Evolutionary conservation across 2,888 invertebrate genomes (phyloP).

Genomic region (Gonocerus acuteangulatus): DNA sequence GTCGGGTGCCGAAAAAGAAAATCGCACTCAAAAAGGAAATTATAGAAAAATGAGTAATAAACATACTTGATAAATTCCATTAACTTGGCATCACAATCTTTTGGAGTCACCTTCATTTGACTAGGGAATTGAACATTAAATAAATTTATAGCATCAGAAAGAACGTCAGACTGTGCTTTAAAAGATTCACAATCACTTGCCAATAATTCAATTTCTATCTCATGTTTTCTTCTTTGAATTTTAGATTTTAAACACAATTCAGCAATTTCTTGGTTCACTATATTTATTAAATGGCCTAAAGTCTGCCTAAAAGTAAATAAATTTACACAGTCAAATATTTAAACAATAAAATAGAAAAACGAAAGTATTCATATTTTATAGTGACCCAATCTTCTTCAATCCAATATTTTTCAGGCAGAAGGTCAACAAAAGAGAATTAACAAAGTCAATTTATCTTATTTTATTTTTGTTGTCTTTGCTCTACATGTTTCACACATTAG

Average conservation of each 20-base stretch:
- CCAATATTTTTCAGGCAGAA: no score
- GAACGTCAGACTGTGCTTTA: neutral
- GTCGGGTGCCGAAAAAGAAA: no score
- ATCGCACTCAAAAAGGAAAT: no score
- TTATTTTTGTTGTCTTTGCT: no score
- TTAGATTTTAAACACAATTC: slow-evolving; percentile 16
- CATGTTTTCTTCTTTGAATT: neutral
- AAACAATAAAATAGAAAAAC: no score
- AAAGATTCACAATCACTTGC: slow-evolving; percentile 5
- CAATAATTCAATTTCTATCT: neutral
- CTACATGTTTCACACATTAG: no score
- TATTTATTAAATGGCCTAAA: neutral
- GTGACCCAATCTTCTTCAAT: no score
- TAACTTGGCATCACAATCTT: neutral
- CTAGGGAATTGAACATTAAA: slow-evolving; percentile 4
- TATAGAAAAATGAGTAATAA: no score
- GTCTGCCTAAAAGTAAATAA: slow-evolving; percentile 2
- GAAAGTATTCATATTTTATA: no score
- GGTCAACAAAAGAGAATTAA: no score
- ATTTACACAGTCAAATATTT: no score
- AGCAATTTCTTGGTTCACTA: slow-evolving; percentile 14
- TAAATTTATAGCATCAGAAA: neutral
- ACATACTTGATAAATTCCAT: neutral
- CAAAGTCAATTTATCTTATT: no score
- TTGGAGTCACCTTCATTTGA: neutral